Conservation (phyloP, 2,888 invertebrate species). For the Ryuthela nishihirai region DNA sequence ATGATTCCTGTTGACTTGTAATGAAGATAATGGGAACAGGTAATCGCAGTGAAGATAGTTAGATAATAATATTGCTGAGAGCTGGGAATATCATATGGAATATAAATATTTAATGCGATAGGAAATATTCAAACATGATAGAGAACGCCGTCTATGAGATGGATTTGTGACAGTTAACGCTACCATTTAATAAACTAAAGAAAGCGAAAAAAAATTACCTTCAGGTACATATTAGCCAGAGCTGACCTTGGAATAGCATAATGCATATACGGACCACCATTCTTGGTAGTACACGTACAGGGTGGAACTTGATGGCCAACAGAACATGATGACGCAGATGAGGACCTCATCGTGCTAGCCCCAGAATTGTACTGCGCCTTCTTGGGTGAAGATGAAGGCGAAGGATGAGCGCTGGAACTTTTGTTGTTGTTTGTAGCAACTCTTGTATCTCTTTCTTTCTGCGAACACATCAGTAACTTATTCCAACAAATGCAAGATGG, state of each 20-base stretch:
- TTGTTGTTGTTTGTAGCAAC: conserved; percentile 8
- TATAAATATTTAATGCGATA: too few relatives aligned
- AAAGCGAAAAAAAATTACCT: conserved; percentile 22
- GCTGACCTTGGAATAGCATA: conserved; percentile 65
- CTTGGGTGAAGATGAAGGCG: conserved; percentile 31
- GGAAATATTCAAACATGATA: too few relatives aligned
- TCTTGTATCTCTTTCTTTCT: conserved; percentile 13
- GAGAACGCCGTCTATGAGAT: too few relatives aligned
- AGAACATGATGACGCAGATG: not conserved
- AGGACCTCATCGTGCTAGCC: conserved; percentile 1
- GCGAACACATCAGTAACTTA: conserved; percentile 13
- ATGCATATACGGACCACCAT: conserved; percentile 52
- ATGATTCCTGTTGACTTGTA: too few relatives aligned
- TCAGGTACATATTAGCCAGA: conserved; percentile 34
- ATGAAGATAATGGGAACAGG: too few relatives aligned
- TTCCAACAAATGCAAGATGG: conserved; percentile 31
- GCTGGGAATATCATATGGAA: too few relatives aligned
- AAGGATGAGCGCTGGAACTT: conserved; percentile 28
- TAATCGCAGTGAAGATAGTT: too few relatives aligned
- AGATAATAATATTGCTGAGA: too few relatives aligned
- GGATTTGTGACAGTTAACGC: too few relatives aligned
- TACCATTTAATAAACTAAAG: not conserved
- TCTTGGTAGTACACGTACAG: conserved; percentile 18
- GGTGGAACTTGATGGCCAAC: not conserved
- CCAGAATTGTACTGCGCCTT: conserved; percentile 16